Conservation (phyloP, 2,888 invertebrate genomes). For the Oxytorus armatus region DNA sequence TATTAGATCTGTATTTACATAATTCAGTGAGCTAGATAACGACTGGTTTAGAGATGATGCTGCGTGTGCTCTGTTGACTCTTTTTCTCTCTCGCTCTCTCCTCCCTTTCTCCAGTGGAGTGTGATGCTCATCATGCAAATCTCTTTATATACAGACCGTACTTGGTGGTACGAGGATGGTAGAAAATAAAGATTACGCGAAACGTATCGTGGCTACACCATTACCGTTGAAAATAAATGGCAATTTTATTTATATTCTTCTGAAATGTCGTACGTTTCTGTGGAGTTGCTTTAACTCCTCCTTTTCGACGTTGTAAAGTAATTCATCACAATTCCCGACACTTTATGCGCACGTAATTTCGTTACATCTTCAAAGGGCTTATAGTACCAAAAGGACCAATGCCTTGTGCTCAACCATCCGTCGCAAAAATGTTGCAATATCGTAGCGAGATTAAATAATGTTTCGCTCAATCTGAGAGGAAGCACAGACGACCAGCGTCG, state of each 20-base stretch:
- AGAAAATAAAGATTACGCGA: neutral
- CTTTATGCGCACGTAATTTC: no score
- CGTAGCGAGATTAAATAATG: no score
- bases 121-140: constrained; percentile 41
- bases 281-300: no score
- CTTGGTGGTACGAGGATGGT: neutral
- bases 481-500: neutral
- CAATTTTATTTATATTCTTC: neutral
- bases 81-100: neutral
- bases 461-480: neutral
- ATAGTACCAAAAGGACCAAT: no score
- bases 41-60: constrained; percentile 42
- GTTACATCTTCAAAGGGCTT: no score
- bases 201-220: neutral
- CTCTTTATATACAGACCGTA: constrained; percentile 11
- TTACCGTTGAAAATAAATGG: neutral
- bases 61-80: constrained; percentile 6
- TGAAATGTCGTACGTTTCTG: no score
- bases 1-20: constrained; percentile 51
- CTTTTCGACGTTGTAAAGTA: no score
- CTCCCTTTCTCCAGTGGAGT: neutral
- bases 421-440: no score
- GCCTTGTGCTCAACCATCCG: no score
- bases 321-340: no score
- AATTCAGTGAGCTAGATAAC: constrained; percentile 49